phyloP scores from a whole-genome alignment of 1,140 invertebrate species.

The Bombyx mori region ASM3026992v2 NC_085129.1:11602001-11602500 shows the following conservation, averaged over 20 bases:
- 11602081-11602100: too few species aligned
- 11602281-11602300: conserved; percentile 12
- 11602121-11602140: too few species aligned
- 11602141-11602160: too few species aligned
- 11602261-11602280: conserved; percentile 3
- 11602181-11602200: conserved; percentile 17
- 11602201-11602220: conserved; percentile 9
- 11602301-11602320: conserved; percentile 3
- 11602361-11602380: conserved; percentile 24
- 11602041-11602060: conserved; percentile 24
- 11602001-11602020: conserved; percentile 4
- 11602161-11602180: too few species aligned
- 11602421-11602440: conserved; percentile 19
- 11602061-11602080: conserved; percentile 7
- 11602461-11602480: conserved; percentile 13
- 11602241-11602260: neutral
- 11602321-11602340: conserved; percentile 2
- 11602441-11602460: conserved; percentile 17
- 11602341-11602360: conserved; percentile 17
- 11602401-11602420: conserved; percentile 13
- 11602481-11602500: conserved; percentile 15
- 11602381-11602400: conserved; percentile 11
- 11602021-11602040: conserved; percentile 11
- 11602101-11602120: too few species aligned
- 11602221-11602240: conserved; percentile 8